Conservation (phyloP, 2,113 vertebrate species). For the Saimiri boliviensis region DNA sequence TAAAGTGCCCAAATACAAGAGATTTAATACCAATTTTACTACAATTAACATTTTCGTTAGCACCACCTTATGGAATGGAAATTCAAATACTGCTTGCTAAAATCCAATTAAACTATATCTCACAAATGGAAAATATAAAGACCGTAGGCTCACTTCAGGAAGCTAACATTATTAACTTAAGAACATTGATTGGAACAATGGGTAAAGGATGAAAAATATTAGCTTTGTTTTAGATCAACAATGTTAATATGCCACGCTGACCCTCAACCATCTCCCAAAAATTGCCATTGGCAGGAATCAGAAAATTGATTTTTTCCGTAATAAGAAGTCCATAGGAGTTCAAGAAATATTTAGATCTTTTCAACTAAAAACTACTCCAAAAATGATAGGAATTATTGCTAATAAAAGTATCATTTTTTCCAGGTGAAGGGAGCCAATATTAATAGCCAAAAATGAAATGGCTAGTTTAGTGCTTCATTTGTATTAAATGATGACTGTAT, state of each 20-base stretch:
- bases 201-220: constrained; percentile 42
- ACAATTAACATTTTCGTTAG: not conserved
- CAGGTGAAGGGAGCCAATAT: constrained; percentile 34
- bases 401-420: not conserved
- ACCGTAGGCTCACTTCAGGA: constrained; percentile 39
- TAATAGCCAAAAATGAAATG: constrained; percentile 26
- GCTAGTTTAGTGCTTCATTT: constrained; percentile 6
- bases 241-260: constrained; percentile 13
- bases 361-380: constrained; percentile 7
- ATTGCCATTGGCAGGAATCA: constrained; percentile 32
- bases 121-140: constrained; percentile 24
- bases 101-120: constrained; percentile 24
- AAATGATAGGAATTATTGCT: constrained; percentile 6
- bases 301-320: constrained; percentile 8
- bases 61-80: not conserved
- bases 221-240: constrained; percentile 48
- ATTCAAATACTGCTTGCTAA: constrained; percentile 29
- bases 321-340: not conserved
- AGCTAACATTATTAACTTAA: constrained; percentile 36
- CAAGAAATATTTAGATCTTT: constrained; percentile 43
- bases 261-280: constrained; percentile 4
- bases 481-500: not conserved
- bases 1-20: not conserved
- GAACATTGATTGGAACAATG: not conserved
- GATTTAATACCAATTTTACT: constrained; percentile 26